Evolutionary conservation across 1,140 invertebrate genomes (phyloP), one percentile per base, ranked within the genome.

Genomic region (Trichonephila clavipes): DNA sequence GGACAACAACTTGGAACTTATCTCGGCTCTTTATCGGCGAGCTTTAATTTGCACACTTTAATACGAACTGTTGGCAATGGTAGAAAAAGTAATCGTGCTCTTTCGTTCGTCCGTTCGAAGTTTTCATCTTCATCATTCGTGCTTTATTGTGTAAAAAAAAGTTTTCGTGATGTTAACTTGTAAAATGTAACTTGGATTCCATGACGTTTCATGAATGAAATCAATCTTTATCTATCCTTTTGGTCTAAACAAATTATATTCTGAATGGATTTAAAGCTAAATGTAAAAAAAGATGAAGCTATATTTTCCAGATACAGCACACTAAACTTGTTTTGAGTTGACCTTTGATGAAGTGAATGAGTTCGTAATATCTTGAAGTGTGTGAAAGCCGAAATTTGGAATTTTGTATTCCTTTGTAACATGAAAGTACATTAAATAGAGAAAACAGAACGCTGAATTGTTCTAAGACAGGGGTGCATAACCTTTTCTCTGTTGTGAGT

Each of bases 21-120:
- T 92, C 82, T 92, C 5, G 44, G 51, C n/a, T 44, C 58, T 69
- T 62, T 21, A 91, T 91, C 89, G 59, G 21, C 7, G 21, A 28
- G 10, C 62, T 92, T 92, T 92, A 86, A 92, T 87, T 87, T 72
- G 62, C 44, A 92, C 83, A 77, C 83, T 87, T 62, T 34, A 87
- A 34, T 87, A 19, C 24, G 4, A 64, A 28, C 34, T 21, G 24
- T 24, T 24, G 24, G 24, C 24, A 69, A 69, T 24, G 24, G 66
- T 14, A 69, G 24, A n/a, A 19, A n/a, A 24, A 4, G 7, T 24
- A 69, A 69, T 24, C n/a, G n/a, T 69, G 24, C 10, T 69, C 3
- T 24, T 12, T n/a, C 18, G 66, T 66, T 19, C 19, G 64, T 85
- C 1, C 14, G 85, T 88, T 72, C 64, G 28, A 18, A 69, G 28